Base-by-base conservation (phyloP, 2,113 vertebrate species). In the Jaculus jaculus region DNA sequence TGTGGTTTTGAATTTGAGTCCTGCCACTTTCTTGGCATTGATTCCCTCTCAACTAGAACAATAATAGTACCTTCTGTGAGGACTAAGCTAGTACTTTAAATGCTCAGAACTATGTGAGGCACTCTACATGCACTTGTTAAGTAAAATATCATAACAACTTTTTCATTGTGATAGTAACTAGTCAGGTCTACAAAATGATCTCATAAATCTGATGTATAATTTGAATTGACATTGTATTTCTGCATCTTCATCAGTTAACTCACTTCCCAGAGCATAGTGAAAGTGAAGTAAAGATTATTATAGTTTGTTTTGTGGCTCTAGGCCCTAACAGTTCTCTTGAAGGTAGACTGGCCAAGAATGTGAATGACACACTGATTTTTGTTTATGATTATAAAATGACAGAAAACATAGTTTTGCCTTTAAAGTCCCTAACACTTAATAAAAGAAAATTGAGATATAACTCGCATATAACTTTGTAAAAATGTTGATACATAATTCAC, bases 101-200 rank as follows among this genome's bases (percentile, higher is more conserved):
- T 32, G 34, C 58, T 87, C 86, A 83, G 66, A 84, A 80, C 16
- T 4, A 34, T 24, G 26, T 39, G 37, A 91, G 7, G 47, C 23
- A 63, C 26, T 77, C 37, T 73, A 1, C 2, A 51, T 34, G 12
- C 80, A 42, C 15, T 84, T 66, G 1, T 73, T 89, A 72, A 90
- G 60, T 75, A 92, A 92, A 92, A 94, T 72, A 88, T 21, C 51
- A 0, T 58, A 79, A 75, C 26, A 23, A 61, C 63, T 83, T 30
- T 47, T 89, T 90, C 24, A 65, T 30, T 92, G 54, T 68, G 68
- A 91, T 71, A 18, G n/a, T n/a, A 90, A 84, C 65, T 75, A 73
- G 23, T 83, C 86, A 96, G 18, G 12, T 80, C 24, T 92, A 84
- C 42, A 74, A 92, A 85, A 92, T 30, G 32, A 82, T 23, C 39